Conservation (phyloP, 2,113 vertebrate species). For the Ursus arctos region DNA sequence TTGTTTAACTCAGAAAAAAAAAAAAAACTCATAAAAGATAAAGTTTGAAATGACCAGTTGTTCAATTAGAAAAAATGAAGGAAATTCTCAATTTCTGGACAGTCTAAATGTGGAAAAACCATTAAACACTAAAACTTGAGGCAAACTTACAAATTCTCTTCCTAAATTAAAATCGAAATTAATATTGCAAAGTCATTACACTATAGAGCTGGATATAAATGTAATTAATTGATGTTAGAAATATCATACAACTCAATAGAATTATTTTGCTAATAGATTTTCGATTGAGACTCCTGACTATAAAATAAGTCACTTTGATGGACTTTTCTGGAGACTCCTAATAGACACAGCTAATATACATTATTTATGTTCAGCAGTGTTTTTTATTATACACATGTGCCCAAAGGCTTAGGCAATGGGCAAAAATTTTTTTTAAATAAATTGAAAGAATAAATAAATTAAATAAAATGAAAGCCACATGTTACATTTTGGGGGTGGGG, state of each 20-base stretch:
- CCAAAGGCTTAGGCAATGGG: conserved; percentile 63
- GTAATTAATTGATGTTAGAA: conserved; percentile 63
- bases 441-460: conserved; percentile 76
- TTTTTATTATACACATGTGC: conserved; percentile 71
- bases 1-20: not conserved
- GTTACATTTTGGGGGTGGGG: not conserved
- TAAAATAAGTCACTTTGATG: conserved; percentile 68
- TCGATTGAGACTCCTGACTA: conserved; percentile 29
- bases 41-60: conserved; percentile 11
- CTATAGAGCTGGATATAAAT: conserved; percentile 24
- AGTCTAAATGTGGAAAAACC: conserved; percentile 45
- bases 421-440: conserved; percentile 47
- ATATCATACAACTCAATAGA: conserved; percentile 64
- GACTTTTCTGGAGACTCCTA: conserved; percentile 47
- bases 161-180: conserved; percentile 64
- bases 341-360: conserved; percentile 63
- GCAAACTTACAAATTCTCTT: conserved; percentile 1
- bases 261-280: conserved; percentile 74
- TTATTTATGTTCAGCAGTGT: conserved; percentile 73
- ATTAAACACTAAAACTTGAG: conserved; percentile 61
- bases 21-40: not conserved
- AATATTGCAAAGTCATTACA: conserved; percentile 63
- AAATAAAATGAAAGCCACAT: conserved; percentile 73
- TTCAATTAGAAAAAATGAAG: not conserved
- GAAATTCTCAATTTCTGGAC: not conserved